These are phyloP conservation scores for Paramormyrops hopkinsi DNA, from an alignment of 2,797 vertebrate species.

Conservation along the genomic window DNA sequence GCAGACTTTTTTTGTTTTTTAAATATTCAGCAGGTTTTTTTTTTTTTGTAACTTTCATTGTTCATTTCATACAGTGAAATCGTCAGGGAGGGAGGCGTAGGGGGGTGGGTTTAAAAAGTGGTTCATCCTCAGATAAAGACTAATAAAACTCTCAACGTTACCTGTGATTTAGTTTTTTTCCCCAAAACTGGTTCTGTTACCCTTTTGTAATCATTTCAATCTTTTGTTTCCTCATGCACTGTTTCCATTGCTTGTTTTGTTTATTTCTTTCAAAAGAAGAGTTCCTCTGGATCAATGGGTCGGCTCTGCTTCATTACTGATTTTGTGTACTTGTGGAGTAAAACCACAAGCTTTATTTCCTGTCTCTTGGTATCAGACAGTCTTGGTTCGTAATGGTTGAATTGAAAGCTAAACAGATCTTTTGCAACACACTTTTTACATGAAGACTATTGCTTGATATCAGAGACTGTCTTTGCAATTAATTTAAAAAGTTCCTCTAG, in stretches of 20 bases:
- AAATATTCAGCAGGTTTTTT: conserved; percentile 7
- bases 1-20: conserved; percentile 31
- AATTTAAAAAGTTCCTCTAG: not conserved
- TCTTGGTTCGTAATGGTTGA: not conserved
- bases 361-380: not conserved
- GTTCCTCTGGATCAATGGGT: not conserved
- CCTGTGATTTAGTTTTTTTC: not conserved
- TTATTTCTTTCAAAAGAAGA: not conserved
- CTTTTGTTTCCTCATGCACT: not conserved
- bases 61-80: conserved; percentile 21
- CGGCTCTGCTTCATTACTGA: not conserved
- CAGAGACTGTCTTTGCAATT: not conserved
- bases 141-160: conserved; percentile 18
- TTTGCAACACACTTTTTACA: not conserved
- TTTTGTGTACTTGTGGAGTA: not conserved
- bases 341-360: not conserved
- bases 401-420: not conserved
- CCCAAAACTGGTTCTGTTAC: not conserved
- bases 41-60: conserved; percentile 23
- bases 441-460: not conserved
- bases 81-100: conserved; percentile 15
- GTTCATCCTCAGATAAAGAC: conserved; percentile 19
- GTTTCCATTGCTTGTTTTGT: conserved; percentile 1
- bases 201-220: not conserved
- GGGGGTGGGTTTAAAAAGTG: conserved; percentile 22